Conservation (phyloP, 1,140 invertebrate genomes). For the Paralvinella palmiformis region DNA sequence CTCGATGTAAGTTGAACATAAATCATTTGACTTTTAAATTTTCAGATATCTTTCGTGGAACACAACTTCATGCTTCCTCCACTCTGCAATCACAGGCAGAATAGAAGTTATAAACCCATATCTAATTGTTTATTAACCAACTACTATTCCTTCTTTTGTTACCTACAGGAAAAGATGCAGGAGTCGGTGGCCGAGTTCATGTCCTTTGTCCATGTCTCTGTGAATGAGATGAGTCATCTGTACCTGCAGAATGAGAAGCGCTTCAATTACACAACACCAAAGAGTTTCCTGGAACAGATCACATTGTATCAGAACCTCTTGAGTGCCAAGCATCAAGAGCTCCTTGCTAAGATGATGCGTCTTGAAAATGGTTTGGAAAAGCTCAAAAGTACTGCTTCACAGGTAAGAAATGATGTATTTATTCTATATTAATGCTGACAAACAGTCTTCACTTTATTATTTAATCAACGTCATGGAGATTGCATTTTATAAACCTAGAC, state of each 20-base stretch:
- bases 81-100: too few relatives aligned
- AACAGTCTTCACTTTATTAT: too few relatives aligned
- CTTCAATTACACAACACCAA: conserved; percentile 95
- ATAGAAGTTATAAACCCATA: too few relatives aligned
- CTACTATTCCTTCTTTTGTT: conserved; percentile 8
- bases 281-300: conserved; percentile 93
- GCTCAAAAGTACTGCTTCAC: conserved; percentile 60
- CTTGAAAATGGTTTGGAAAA: conserved; percentile 92
- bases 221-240: conserved; percentile 78
- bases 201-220: conserved; percentile 88
- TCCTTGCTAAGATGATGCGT: conserved; percentile 74
- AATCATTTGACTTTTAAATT: background rate
- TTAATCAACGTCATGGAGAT: too few relatives aligned
- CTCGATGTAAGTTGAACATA: conserved; percentile 59
- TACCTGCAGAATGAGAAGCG: conserved; percentile 84
- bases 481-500: too few relatives aligned
- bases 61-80: too few relatives aligned
- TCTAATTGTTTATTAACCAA: too few relatives aligned
- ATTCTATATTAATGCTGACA: too few relatives aligned
- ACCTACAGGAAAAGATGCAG: conserved; percentile 36
- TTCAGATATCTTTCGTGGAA: too few relatives aligned
- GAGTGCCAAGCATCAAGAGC: conserved; percentile 71
- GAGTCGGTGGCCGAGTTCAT: conserved; percentile 74
- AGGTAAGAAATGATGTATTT: too few relatives aligned
- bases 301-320: conserved; percentile 83